A percentile compares a stretch with the other conserved stretches of the same genome.
Evolutionary conservation across 2,113 vertebrate genomes (phyloP).

Genomic region (Corvus moneduloides): DNA sequence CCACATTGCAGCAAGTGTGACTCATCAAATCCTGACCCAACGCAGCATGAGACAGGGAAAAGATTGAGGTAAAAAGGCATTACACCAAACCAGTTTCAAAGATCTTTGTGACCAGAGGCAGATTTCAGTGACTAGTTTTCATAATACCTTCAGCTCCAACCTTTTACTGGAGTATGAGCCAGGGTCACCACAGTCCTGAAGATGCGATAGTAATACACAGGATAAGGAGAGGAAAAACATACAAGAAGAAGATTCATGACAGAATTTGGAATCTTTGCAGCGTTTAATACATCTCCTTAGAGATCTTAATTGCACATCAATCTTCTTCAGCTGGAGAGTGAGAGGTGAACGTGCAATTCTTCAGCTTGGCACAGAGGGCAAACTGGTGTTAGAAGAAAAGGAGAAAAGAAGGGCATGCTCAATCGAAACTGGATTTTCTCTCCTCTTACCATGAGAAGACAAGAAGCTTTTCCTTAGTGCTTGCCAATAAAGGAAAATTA

Average conservation of each 20-base stretch:
- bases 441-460: background rate
- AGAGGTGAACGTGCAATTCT: conserved; percentile 20
- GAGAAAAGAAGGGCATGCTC: conserved; percentile 17
- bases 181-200: background rate
- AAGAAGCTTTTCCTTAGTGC: conserved; percentile 23
- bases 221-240: conserved; percentile 3
- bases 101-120: background rate
- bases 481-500: conserved; percentile 26
- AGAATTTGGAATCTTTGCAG: conserved; percentile 15
- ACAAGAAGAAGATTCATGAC: conserved; percentile 17
- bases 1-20: background rate
- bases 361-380: conserved; percentile 51
- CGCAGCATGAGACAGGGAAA: background rate
- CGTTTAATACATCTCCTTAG: conserved; percentile 48
- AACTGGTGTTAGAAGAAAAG: conserved; percentile 47
- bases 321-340: conserved; percentile 43
- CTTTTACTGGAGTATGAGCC: background rate
- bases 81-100: background rate
- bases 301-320: conserved; percentile 65
- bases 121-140: background rate
- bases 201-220: background rate
- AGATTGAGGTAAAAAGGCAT: background rate
- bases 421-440: background rate
- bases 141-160: background rate
- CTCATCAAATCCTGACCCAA: background rate